Conservation (phyloP, 2,113 vertebrate genomes). For the Sarotherodon lohbergeri region DNA sequence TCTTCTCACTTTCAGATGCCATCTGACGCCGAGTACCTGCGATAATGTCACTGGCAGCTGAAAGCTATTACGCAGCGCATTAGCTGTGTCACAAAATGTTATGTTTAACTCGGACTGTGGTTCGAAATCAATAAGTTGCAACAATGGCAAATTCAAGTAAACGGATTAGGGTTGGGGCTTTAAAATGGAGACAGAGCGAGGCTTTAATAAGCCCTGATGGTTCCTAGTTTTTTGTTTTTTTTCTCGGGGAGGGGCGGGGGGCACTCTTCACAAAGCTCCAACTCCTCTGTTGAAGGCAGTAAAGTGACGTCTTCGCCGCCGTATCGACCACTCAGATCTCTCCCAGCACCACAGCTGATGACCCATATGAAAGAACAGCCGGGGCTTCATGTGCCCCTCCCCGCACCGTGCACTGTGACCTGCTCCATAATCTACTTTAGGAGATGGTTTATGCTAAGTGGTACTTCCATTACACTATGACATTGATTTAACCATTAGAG, state of each 20-base stretch:
- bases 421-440: slow-evolving; percentile 64
- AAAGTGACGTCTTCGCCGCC: slow-evolving; percentile 36
- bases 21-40: neutral
- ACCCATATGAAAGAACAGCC: slow-evolving; percentile 37
- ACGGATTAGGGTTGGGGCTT: neutral
- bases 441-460: slow-evolving; percentile 66
- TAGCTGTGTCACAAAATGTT: slow-evolving; percentile 8
- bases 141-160: neutral
- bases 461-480: slow-evolving; percentile 45
- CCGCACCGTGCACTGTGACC: slow-evolving; percentile 27
- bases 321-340: slow-evolving; percentile 53
- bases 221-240: neutral
- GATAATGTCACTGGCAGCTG: neutral
- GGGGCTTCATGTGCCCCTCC: neutral
- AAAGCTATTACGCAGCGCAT: neutral
- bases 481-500: slow-evolving; percentile 70
- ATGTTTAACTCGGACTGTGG: neutral
- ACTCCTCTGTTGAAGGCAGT: slow-evolving; percentile 28
- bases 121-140: slow-evolving; percentile 9
- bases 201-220: slow-evolving; percentile 34
- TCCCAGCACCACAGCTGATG: slow-evolving; percentile 48
- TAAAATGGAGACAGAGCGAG: slow-evolving; percentile 28
- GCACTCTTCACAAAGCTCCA: neutral
- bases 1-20: neutral
- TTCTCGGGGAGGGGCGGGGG: neutral